Evolutionary conservation across 2,113 vertebrate genomes (phyloP), one percentile per base, ranked within the genome.

Genomic region (Dicrurus megarhynchus): DNA sequence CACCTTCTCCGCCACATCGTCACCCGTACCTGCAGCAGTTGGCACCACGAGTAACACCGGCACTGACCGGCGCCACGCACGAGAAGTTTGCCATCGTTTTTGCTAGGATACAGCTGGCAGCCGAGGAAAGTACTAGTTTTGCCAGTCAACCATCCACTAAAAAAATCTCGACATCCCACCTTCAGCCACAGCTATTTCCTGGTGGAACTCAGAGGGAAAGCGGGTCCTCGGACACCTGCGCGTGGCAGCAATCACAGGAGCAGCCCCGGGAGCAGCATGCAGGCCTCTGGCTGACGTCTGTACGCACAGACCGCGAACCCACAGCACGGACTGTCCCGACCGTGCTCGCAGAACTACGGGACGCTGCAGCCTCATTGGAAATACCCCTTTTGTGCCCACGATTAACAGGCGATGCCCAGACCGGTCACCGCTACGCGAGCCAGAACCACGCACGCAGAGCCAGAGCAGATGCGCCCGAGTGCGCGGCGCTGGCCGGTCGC

Each of bases 51-150:
- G 59, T 17, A 19, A 33, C 14, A 5, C 22, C 7, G 2, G 15
- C 13, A 8, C 27, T 33, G 35, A 32, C 2, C 19, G 5, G 46
- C 0, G 0, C 69, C 9, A 6, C 0, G 3, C 26, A 30, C 4
- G 8, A 79, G n/a, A 49, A 37, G 16, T 14, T 61, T 11, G 39
- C 49, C 47, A 4, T 28, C 1, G 0, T 27, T 46, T 75, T 78
- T 20, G 14, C 17, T 13, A 63, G n/a, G 23, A 49, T 32, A 12
- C 2, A 28, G 52, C 10, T 57, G 60, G 55, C 56, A 78, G 86
- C 15, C 27, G 41, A 75, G 81, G 4, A 46, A 87, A 59, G 60
- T 18, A 26, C 37, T 46, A 37, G 22, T 42, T 82, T 39, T 75
- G 77, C 60, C 88, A 32, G 32, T 42, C 19, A 39, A 18, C 32